Evolutionary conservation across 2,888 invertebrate species (phyloP).

Genomic region (Orchesella flavescens): DNA sequence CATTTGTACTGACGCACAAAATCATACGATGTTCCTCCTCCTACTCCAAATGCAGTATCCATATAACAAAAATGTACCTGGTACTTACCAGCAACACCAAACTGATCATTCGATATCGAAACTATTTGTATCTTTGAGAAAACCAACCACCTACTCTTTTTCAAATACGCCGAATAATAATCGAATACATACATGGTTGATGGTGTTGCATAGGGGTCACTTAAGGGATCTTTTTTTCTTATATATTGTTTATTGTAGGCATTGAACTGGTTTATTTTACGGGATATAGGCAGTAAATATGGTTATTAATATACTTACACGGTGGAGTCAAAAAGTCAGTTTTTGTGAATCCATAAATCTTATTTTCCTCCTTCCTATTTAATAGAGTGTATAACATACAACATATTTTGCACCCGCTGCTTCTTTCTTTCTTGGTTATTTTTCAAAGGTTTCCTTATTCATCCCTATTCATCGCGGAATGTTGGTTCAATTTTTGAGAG

Average conservation of each 20-base stretch:
- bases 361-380: slow-evolving; percentile 61
- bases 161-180: slow-evolving; percentile 48
- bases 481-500: not conserved
- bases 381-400: not conserved
- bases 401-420: slow-evolving; percentile 71
- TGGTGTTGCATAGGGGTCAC: not conserved
- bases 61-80: not conserved
- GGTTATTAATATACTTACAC: slow-evolving; percentile 42
- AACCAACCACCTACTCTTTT: slow-evolving; percentile 3
- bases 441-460: not conserved
- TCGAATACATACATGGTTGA: not conserved
- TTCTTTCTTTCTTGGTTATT: slow-evolving; percentile 34
- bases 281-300: slow-evolving; percentile 33
- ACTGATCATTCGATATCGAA: not conserved
- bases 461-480: not conserved
- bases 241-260: slow-evolving; percentile 36
- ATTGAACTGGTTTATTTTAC: not conserved
- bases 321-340: slow-evolving; percentile 22
- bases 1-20: not conserved
- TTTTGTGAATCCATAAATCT: slow-evolving; percentile 72
- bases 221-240: slow-evolving; percentile 3
- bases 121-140: slow-evolving; percentile 54
- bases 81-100: too few species aligned
- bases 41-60: too few species aligned
- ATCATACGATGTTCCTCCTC: not conserved